Evolutionary conservation across 2,888 invertebrate species (phyloP), one percentile per base, ranked within the genome.

Genomic region (Philereme vetulata): DNA sequence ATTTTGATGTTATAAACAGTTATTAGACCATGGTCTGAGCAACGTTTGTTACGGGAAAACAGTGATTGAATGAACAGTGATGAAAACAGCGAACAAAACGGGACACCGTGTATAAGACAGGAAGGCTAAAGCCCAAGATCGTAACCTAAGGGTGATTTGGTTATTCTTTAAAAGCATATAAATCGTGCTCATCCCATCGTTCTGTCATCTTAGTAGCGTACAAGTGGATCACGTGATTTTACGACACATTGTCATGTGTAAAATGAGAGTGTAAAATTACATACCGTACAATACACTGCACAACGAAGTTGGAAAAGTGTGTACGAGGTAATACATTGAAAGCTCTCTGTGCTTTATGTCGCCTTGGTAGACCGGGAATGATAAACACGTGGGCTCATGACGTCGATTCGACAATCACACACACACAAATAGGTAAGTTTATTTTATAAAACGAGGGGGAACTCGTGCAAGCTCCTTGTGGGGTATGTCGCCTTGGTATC

Each of bases 381-480:
- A 58, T 34, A 45, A 43, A 62, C 68, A 68, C 66, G 68, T 68
- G 67, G 66, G 50, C 60, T 54, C 49, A 51, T 60, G 64, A 62
- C 58, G 58, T 56, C 52, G 49, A 56, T 57, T 53, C 6, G 45
- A 34, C 11, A 33, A 4, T 33, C 44, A 49, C 54, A 47, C 38
- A 40, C 8, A 32, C 21, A 45, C 38, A 6, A 8, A 9, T 10
- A 7, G 2, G 33, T 34, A 1, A 21, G 21, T 21, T 21, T 21
- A 21, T 21, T 21, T 21, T 21, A 21, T 21, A 21, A 11, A 4
- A 46, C 34, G 40, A 40, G 40, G 21, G 46, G 40, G 50, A 11
- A 34, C 7, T 43, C 34, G 11, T 44, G n/a, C n/a, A 8, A 36
- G 46, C 33, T 38, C 42, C 35, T 51, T 10, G 38, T 36, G 43